phyloP scores from a whole-genome alignment of 2,797 vertebrate genomes.

The Ficedula albicollis region DNA sequence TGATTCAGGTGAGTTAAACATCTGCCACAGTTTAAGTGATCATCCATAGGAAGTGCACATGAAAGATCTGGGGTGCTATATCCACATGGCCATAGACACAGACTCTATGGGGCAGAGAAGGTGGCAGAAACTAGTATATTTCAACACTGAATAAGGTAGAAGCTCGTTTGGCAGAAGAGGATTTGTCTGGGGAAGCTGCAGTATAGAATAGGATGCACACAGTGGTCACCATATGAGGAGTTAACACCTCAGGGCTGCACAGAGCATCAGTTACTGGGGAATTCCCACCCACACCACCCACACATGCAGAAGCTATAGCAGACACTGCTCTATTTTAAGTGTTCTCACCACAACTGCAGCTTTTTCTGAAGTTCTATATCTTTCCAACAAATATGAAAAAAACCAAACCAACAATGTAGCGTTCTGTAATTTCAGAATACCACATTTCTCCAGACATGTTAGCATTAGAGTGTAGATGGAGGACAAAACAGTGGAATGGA shows the following conservation, averaged over 20 bases:
- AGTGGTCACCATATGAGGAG: neutral
- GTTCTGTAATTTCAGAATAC: constrained; percentile 2
- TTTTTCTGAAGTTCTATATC: neutral
- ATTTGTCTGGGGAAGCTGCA: neutral
- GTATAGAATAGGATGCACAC: neutral
- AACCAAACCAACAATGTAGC: neutral
- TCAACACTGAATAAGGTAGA: neutral
- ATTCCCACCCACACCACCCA: neutral
- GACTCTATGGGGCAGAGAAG: neutral
- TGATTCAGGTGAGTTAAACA: neutral
- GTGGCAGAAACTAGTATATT: neutral
- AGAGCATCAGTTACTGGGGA: neutral
- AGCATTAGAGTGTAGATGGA: neutral
- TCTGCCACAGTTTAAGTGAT: neutral
- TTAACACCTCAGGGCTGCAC: neutral
- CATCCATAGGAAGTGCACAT: neutral
- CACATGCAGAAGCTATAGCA: neutral
- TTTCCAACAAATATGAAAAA: neutral
- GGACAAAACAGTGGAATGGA: neutral
- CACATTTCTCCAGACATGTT: neutral
- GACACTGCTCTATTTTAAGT: neutral
- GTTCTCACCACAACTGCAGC: neutral
- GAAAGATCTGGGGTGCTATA: neutral
- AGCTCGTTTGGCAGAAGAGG: neutral
- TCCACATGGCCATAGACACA: neutral